These are phyloP conservation scores for Anarsia innoxiella DNA, from an alignment of 2,888 invertebrate genomes.

Conservation along the genomic window DNA sequence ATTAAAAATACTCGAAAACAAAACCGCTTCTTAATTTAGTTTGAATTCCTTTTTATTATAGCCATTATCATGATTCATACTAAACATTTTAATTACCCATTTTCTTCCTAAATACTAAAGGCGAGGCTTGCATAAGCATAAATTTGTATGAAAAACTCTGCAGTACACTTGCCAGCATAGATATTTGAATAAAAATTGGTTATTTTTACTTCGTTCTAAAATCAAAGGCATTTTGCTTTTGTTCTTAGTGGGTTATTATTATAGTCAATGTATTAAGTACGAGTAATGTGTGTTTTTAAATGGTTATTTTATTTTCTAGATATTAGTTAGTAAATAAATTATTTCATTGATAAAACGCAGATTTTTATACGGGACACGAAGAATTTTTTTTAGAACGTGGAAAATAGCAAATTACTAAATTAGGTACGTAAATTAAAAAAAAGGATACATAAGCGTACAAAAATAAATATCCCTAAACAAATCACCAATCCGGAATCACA, in stretches of 20 bases:
- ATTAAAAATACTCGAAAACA: no score
- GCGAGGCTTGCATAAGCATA: neutral
- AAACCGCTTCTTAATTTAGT: no score
- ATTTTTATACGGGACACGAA: neutral
- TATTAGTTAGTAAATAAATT: no score
- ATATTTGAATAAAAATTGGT: neutral
- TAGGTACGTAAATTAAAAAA: neutral
- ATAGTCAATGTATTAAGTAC: no score
- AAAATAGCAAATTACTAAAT: neutral
- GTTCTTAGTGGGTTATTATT: neutral
- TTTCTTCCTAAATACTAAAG: neutral
- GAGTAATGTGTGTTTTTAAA: no score
- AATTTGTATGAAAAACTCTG: neutral
- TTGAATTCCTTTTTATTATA: no score
- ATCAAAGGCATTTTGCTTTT: neutral
- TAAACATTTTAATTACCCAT: constrained; percentile 1
- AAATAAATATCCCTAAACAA: neutral
- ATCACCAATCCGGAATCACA: no score
- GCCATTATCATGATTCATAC: neutral
- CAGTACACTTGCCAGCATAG: neutral
- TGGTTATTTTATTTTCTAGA: no score
- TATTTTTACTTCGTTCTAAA: neutral
- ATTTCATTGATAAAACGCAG: neutral
- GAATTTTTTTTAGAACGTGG: neutral
- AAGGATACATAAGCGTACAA: neutral